These are phyloP conservation scores for Condylostylus longicornis DNA, from an alignment of 1,140 invertebrate species.

Conservation along the genomic window DNA sequence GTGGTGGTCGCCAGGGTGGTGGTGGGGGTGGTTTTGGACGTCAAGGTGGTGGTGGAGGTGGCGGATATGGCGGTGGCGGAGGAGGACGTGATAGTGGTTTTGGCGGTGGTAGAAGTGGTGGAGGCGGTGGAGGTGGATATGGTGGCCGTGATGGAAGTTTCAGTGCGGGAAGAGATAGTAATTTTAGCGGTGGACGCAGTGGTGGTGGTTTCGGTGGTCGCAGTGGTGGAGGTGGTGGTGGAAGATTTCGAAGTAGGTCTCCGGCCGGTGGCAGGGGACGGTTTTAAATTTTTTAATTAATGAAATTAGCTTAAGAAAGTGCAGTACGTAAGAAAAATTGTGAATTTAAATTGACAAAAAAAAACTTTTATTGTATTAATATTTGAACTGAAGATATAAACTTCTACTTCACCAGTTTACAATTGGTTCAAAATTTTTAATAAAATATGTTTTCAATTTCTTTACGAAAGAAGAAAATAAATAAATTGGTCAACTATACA, in stretches of 20 bases:
- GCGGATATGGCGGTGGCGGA: conserved; percentile 27
- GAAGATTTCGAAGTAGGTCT: conserved; percentile 26
- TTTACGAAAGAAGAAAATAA: no score
- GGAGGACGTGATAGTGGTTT: conserved; percentile 25
- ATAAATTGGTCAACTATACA: no score
- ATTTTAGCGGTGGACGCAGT: conserved; percentile 29
- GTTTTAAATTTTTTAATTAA: no score
- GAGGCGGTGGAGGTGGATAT: conserved; percentile 23
- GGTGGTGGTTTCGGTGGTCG: conserved; percentile 28
- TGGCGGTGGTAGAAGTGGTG: conserved; percentile 31
- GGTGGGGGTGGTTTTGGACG: conserved; percentile 34
- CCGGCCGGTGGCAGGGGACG: conserved; percentile 19
- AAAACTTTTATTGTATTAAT: no score
- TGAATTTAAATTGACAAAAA: no score
- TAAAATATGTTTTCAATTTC: no score
- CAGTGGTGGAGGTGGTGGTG: conserved; percentile 27
- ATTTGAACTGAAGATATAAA: no score
- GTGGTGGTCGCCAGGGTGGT: conserved; percentile 30
- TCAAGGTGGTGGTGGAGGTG: conserved; percentile 29
- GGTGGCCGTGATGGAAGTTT: conserved; percentile 32
- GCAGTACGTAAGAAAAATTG: no score
- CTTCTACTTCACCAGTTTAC: no score
- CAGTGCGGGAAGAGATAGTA: conserved; percentile 27
- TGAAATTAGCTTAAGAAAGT: no score
- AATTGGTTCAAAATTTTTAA: no score